A percentile compares a stretch with the other conserved stretches of the same genome.
phyloP scores from a whole-genome alignment of 1,140 invertebrate genomes.

The Propsilocerus akamusi region DNA sequence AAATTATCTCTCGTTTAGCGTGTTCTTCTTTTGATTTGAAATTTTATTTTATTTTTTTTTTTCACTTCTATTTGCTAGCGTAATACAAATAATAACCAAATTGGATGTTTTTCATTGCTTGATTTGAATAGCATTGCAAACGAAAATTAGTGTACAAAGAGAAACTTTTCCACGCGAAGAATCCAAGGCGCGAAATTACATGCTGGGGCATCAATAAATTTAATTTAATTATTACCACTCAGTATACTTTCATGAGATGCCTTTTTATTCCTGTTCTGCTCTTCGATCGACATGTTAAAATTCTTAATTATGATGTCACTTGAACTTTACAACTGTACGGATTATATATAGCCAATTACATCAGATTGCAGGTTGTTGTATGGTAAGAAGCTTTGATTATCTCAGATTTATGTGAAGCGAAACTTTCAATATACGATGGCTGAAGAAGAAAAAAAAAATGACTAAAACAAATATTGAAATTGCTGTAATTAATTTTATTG shows the following conservation, averaged over 20 bases:
- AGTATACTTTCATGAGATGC: no score
- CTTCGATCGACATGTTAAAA: neutral
- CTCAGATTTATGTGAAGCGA: neutral
- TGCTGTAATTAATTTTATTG: conserved; percentile 1
- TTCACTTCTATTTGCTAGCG: no score
- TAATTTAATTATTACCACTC: no score
- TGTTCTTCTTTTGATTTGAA: neutral
- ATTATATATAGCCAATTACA: neutral
- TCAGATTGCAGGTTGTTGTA: neutral
- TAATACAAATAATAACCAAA: no score
- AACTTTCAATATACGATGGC: neutral
- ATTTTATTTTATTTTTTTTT: no score
- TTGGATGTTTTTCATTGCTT: no score
- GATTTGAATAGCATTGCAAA: no score
- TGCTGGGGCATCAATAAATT: no score
- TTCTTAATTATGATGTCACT: conserved; percentile 2
- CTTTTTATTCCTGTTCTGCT: no score
- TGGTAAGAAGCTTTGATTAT: conserved; percentile 1
- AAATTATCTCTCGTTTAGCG: neutral
- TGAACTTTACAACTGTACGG: neutral
- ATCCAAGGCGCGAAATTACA: no score
- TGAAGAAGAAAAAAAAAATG: neutral
- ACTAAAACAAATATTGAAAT: conserved; percentile 1
- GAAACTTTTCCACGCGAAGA: no score
- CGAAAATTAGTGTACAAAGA: no score